Evolutionary conservation across 2,888 invertebrate genomes (phyloP), one percentile per base, ranked within the genome.

Genomic region (Oscheius myriophilus): DNA sequence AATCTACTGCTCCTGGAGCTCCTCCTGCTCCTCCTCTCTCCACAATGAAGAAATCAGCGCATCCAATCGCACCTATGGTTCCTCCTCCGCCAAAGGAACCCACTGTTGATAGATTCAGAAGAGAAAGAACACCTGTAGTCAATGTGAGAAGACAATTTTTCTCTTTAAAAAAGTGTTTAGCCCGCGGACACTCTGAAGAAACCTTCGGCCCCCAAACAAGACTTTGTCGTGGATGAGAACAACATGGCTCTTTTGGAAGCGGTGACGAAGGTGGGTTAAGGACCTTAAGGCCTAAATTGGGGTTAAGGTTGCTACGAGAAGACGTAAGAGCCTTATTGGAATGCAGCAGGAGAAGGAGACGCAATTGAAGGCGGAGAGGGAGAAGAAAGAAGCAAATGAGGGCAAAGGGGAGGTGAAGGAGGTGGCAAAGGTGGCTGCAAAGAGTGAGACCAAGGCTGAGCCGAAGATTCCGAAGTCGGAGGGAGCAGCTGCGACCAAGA

Each of bases 401-500:
- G n/a, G n/a, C n/a, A n/a, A n/a, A n/a, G n/a, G 14, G n/a, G 43
- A 16, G 43, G 14, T 23, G 58, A 58, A 43, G 33, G 33, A 33
- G 33, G 33, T 33, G 43, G 12, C 43, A 14, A 21, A 58, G 21
- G 16, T 42, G 18, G 41, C 57, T 18, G 18, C 41, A 57, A 42
- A 43, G 18, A n/a, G 2, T 21, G 52, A 52, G 26, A 54, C 25
- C 2, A 16, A 16, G 16, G 58, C 42, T 14, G 58, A 43, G 11
- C 16, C 33, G 43, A 58, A 62, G 33, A 33, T 39, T 41, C 77
- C 75, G 26, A 71, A 73, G 53, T 73, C 75, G 33, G 80, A 76
- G 11, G 81, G 81, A 51, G 81, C 78, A 0, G 79, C 72, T 3
- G 81, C 81, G 6, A 76, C 80, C 1, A 77, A 73, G 65, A 77